These are phyloP conservation scores for Palaemon carinicauda DNA, from an alignment of 1,140 invertebrate species.

Conservation along the genomic window DNA sequence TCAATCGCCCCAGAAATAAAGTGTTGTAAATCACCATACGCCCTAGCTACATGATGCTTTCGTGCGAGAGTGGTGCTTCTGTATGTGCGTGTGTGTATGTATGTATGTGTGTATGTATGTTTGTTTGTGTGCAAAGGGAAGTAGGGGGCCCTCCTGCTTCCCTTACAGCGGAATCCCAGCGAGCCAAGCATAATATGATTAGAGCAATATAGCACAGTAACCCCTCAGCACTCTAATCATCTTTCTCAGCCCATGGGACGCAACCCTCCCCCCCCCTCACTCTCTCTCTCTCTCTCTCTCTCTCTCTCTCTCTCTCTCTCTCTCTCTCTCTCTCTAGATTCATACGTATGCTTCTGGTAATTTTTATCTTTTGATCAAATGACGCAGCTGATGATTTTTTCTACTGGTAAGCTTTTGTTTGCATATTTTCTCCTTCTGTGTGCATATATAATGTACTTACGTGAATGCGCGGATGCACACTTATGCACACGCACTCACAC, in stretches of 20 bases:
- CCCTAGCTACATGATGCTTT: too few relatives aligned
- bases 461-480: background rate
- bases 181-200: background rate
- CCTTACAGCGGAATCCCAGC: background rate
- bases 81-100: too few relatives aligned
- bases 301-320: background rate
- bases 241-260: background rate
- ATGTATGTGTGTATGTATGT: too few relatives aligned
- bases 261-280: background rate
- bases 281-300: background rate
- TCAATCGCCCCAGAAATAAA: too few relatives aligned
- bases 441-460: background rate
- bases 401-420: background rate
- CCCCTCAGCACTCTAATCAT: background rate
- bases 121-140: too few relatives aligned
- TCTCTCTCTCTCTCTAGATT: background rate
- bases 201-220: background rate
- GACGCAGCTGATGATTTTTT: too few relatives aligned
- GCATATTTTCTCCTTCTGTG: background rate
- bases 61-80: too few relatives aligned
- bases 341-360: background rate
- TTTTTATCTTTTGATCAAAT: too few relatives aligned
- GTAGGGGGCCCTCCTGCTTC: too few relatives aligned
- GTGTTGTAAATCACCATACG: too few relatives aligned
- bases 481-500: too few relatives aligned